These are phyloP conservation scores for Vollenhovia emeryi DNA, from an alignment of 1,140 invertebrate genomes.

Conservation along the genomic window DNA sequence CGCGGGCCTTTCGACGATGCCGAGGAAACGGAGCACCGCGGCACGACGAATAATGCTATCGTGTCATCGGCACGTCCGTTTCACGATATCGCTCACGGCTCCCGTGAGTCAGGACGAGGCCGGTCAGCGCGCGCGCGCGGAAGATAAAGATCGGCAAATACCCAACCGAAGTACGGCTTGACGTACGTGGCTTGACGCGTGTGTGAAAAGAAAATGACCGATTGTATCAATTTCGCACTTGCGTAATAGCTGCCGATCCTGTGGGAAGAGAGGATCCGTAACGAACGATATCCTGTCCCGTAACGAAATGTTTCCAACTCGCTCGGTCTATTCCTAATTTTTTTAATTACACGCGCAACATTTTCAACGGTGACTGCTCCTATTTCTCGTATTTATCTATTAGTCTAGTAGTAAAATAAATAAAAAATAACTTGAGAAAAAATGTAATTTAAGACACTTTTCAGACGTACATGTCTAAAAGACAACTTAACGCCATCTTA, in stretches of 20 bases:
- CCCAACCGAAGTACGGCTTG: constrained; percentile 6
- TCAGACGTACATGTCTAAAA: too few relatives aligned
- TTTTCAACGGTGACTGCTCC: too few relatives aligned
- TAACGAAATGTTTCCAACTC: too few relatives aligned
- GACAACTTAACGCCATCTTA: too few relatives aligned
- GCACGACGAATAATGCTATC: constrained; percentile 48
- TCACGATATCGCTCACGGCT: constrained; percentile 28
- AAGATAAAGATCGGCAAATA: constrained; percentile 28
- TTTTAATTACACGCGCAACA: too few relatives aligned
- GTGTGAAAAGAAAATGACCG: neutral
- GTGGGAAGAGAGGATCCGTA: neutral
- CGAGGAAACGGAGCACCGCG: constrained; percentile 41
- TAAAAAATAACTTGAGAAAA: too few relatives aligned
- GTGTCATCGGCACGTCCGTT: constrained; percentile 58
- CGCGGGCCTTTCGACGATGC: constrained; percentile 35
- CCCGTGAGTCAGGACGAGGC: constrained; percentile 25
- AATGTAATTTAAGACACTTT: too few relatives aligned
- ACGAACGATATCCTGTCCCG: neutral
- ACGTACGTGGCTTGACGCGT: constrained; percentile 8
- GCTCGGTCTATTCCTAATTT: neutral
- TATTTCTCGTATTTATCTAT: too few relatives aligned
- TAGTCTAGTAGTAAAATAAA: too few relatives aligned
- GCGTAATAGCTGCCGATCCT: neutral
- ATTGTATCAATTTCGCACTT: constrained; percentile 36
- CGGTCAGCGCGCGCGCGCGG: neutral